Conservation (phyloP, 2,888 invertebrate genomes). For the Drosophila lutescens region DNA sequence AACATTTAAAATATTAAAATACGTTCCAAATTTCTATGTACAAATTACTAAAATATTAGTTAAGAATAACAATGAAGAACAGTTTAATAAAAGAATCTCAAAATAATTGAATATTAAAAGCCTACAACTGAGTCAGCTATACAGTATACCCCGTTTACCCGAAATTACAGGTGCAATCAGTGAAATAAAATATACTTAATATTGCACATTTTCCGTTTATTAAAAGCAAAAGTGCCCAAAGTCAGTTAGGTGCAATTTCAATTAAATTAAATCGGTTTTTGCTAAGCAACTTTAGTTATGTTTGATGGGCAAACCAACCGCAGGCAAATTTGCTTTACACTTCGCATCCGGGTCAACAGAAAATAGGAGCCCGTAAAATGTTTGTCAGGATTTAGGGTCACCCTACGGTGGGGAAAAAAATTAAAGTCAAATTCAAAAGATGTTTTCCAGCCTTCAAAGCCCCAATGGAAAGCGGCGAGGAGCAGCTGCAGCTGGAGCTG, state of each 20-base stretch:
- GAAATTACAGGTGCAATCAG: not conserved
- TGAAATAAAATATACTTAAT: not conserved
- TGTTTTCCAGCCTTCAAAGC: not conserved
- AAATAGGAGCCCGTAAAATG: not conserved
- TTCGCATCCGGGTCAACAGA: not conserved
- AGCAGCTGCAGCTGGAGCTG: not conserved
- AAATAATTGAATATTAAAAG: too few species aligned
- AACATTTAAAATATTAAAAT: too few species aligned
- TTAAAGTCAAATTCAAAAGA: not conserved
- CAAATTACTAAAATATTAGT: too few species aligned
- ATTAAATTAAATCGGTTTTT: constrained; percentile 10
- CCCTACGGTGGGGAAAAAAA: not conserved
- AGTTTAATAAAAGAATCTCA: too few species aligned
- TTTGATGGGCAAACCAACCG: not conserved
- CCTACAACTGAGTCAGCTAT: not conserved
- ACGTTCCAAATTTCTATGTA: too few species aligned
- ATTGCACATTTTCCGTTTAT: constrained; percentile 5
- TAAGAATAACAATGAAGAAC: too few species aligned
- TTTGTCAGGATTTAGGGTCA: not conserved
- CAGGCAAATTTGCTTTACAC: constrained; percentile 5
- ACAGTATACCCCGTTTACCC: not conserved
- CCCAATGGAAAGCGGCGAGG: constrained; percentile 21
- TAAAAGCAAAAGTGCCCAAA: constrained; percentile 8
- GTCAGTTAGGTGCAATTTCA: constrained; percentile 7
- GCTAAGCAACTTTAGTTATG: not conserved